Conservation (phyloP, 2,888 invertebrate genomes). For the Eurytoma californica region DNA sequence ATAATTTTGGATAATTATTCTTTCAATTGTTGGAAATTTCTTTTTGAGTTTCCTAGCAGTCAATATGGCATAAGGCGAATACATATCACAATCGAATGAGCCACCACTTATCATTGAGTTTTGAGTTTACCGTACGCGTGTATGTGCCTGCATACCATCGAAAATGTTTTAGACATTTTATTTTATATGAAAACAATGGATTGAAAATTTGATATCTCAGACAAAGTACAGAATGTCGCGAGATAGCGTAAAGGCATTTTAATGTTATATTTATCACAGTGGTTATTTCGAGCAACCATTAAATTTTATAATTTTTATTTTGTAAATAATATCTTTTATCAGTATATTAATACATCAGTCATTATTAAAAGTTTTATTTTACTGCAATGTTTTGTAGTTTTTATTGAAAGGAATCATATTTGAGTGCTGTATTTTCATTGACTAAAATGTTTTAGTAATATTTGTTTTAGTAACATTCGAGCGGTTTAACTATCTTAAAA, state of each 20-base stretch:
- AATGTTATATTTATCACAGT: slow-evolving; percentile 50
- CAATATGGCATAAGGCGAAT: slow-evolving; percentile 60
- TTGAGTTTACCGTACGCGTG: slow-evolving; percentile 24
- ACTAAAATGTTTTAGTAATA: too few relatives aligned
- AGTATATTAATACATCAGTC: slow-evolving; percentile 36
- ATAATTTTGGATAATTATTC: slow-evolving; percentile 64
- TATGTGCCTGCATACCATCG: slow-evolving; percentile 17
- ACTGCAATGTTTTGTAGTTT: slow-evolving; percentile 12
- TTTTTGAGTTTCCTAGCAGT: slow-evolving; percentile 63
- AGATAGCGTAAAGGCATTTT: slow-evolving; percentile 34
- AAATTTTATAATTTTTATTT: slow-evolving; percentile 26
- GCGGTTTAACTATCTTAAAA: background rate
- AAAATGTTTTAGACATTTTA: slow-evolving; percentile 43
- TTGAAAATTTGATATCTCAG: slow-evolving; percentile 44
- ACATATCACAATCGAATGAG: slow-evolving; percentile 54
- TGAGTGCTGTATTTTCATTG: too few relatives aligned
- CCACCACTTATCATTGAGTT: slow-evolving; percentile 11
- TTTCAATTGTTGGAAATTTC: slow-evolving; percentile 24
- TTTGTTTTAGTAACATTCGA: slow-evolving; percentile 4
- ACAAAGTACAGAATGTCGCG: background rate
- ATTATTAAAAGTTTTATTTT: slow-evolving; percentile 21
- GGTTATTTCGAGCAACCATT: slow-evolving; percentile 36
- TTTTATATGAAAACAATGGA: background rate
- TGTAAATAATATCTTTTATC: slow-evolving; percentile 22
- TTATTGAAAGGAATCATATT: too few relatives aligned